These are phyloP conservation scores for Noctua pronuba DNA, from an alignment of 2,888 invertebrate genomes.

Conservation along the genomic window DNA sequence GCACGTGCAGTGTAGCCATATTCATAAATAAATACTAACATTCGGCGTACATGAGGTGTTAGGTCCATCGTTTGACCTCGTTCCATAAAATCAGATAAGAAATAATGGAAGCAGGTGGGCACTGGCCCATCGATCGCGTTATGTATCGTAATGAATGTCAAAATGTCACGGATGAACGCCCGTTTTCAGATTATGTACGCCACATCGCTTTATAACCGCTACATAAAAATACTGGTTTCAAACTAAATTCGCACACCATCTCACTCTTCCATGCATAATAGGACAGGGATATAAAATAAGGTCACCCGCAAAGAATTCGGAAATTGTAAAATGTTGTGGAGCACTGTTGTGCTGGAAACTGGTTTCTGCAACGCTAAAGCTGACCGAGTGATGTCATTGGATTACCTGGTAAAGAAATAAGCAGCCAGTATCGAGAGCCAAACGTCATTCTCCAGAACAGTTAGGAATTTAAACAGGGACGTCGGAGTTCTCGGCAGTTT, in stretches of 20 bases:
- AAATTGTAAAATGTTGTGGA: conserved; percentile 64
- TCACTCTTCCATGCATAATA: conserved; percentile 45
- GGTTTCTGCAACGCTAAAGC: conserved; percentile 68
- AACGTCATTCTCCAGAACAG: conserved; percentile 98
- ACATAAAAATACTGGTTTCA: conserved; percentile 56
- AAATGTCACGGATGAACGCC: conserved; percentile 71
- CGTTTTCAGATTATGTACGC: conserved; percentile 64
- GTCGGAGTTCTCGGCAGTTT: conserved; percentile 96
- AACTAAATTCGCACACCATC: conserved; percentile 42
- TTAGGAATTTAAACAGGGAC: conserved; percentile 98
- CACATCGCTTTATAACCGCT: conserved; percentile 50
- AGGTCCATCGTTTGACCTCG: conserved; percentile 78
- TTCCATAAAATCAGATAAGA: conserved; percentile 84
- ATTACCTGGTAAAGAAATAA: conserved; percentile 97
- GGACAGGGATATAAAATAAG: conserved; percentile 66
- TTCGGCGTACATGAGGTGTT: conserved; percentile 35
- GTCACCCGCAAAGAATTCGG: conserved; percentile 71
- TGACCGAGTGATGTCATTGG: conserved; percentile 70
- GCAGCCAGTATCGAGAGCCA: conserved; percentile 99
- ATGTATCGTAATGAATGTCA: conserved; percentile 71
- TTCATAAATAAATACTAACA: conserved; percentile 66
- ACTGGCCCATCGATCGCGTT: conserved; percentile 74
- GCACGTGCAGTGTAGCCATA: conserved; percentile 59
- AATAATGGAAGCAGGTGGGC: conserved; percentile 81
- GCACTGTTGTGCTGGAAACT: conserved; percentile 62